A percentile compares a stretch with the other conserved stretches of the same genome.
These are phyloP conservation scores for Listronotus oregonensis DNA, from an alignment of 1,140 invertebrate genomes.

Conservation along the genomic window DNA sequence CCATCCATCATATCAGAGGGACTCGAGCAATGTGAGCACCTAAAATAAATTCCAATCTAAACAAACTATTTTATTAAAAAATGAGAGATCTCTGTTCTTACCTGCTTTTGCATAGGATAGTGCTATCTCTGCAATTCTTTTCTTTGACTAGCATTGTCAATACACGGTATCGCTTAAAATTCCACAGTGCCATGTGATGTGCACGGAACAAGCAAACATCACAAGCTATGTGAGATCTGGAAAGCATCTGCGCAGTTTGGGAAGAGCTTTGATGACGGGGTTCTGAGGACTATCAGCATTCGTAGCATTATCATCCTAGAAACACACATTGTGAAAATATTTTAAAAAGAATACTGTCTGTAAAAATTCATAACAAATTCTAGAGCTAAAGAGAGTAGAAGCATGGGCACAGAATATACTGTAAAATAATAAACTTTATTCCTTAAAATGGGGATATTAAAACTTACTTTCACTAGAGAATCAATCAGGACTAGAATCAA, in stretches of 20 bases:
- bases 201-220: conserved; percentile 95
- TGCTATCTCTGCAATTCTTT: conserved; percentile 83
- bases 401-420: no score
- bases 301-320: conserved; percentile 72
- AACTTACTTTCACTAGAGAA: conserved; percentile 72
- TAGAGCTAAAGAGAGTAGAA: no score
- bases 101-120: conserved; percentile 88
- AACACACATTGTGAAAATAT: no score
- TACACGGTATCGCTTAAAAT: conserved; percentile 72
- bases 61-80: no score
- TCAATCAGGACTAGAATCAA: conserved; percentile 85
- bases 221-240: conserved; percentile 87
- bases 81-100: conserved; percentile 10
- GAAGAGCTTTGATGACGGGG: conserved; percentile 82
- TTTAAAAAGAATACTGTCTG: no score
- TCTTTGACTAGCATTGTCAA: conserved; percentile 83
- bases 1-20: conserved; percentile 99
- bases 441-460: neutral
- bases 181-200: conserved; percentile 92
- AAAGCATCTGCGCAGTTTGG: conserved; percentile 75
- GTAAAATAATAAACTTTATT: neutral
- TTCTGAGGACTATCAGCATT: conserved; percentile 77
- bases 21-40: conserved; percentile 90
- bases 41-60: conserved; percentile 53
- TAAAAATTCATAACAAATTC: no score